Conservation (phyloP, 1,140 invertebrate species). For the Stegodyphus dumicola region DNA sequence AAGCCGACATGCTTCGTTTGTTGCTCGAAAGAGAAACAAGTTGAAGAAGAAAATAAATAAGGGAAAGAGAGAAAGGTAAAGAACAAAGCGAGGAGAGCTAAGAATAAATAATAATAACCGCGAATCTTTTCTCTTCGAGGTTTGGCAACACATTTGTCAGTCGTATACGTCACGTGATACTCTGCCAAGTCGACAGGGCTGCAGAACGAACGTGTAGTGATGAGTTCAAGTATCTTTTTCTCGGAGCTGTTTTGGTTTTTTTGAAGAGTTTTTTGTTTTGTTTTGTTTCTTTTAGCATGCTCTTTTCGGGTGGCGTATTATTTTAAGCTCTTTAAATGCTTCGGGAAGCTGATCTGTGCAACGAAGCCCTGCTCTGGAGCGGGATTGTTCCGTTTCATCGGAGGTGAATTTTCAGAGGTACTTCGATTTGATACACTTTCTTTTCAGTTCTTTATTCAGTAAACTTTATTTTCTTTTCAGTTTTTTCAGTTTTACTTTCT, state of each 20-base stretch:
- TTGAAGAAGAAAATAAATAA: no score
- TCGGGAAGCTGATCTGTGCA: neutral
- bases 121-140: neutral
- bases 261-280: neutral
- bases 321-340: neutral
- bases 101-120: slow-evolving; percentile 1
- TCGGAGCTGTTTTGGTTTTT: neutral
- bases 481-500: no score
- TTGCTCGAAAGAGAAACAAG: neutral
- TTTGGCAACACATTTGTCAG: neutral
- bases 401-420: no score
- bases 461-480: no score
- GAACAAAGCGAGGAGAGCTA: neutral
- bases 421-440: no score
- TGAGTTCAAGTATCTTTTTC: neutral
- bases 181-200: neutral
- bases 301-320: neutral
- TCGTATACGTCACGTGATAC: neutral
- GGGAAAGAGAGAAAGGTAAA: no score
- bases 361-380: no score
- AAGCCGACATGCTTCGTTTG: neutral
- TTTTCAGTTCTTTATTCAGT: no score
- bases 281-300: neutral
- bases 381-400: no score
- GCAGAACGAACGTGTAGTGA: slow-evolving; percentile 1